These are phyloP conservation scores for Dreissena rostriformis DNA, from an alignment of 1,140 invertebrate genomes.

Conservation along the genomic window DNA sequence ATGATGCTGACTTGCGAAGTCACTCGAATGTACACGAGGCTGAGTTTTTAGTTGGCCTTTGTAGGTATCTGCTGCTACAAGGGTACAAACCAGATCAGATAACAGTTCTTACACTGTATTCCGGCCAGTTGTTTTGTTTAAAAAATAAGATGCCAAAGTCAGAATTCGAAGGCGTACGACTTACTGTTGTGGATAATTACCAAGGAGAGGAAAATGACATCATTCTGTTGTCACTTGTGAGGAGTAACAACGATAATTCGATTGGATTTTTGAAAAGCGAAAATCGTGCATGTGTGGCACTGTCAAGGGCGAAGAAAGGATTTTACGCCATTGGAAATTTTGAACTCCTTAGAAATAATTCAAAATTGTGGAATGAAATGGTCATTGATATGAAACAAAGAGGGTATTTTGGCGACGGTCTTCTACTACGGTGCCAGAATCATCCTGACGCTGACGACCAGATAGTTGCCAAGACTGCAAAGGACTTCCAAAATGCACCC, in stretches of 20 bases:
- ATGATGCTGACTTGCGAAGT: slow-evolving; percentile 75
- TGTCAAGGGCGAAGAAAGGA: slow-evolving; percentile 90
- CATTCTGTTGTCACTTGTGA: slow-evolving; percentile 91
- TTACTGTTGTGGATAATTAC: slow-evolving; percentile 89
- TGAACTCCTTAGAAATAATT: slow-evolving; percentile 81
- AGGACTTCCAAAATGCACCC: slow-evolving; percentile 79
- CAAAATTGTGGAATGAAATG: slow-evolving; percentile 81
- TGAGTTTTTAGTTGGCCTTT: slow-evolving; percentile 69
- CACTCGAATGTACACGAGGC: slow-evolving; percentile 74
- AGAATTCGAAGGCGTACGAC: slow-evolving; percentile 73
- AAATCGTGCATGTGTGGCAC: slow-evolving; percentile 92
- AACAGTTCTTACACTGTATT: slow-evolving; percentile 81
- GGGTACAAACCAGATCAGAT: slow-evolving; percentile 77
- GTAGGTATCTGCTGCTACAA: slow-evolving; percentile 79
- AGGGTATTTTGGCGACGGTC: slow-evolving; percentile 61
- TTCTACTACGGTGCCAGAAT: slow-evolving; percentile 81
- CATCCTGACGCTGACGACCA: slow-evolving; percentile 75
- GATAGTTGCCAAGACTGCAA: slow-evolving; percentile 54
- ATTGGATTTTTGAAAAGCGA: slow-evolving; percentile 90
- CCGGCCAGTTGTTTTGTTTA: slow-evolving; percentile 77
- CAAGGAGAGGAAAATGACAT: slow-evolving; percentile 92
- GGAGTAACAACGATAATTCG: slow-evolving; percentile 85
- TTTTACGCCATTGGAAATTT: slow-evolving; percentile 88
- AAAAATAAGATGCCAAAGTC: slow-evolving; percentile 73
- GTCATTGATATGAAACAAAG: slow-evolving; percentile 56